These are phyloP conservation scores for Mormyrus lacerda DNA, from an alignment of 2,113 vertebrate genomes.

Conservation along the genomic window DNA sequence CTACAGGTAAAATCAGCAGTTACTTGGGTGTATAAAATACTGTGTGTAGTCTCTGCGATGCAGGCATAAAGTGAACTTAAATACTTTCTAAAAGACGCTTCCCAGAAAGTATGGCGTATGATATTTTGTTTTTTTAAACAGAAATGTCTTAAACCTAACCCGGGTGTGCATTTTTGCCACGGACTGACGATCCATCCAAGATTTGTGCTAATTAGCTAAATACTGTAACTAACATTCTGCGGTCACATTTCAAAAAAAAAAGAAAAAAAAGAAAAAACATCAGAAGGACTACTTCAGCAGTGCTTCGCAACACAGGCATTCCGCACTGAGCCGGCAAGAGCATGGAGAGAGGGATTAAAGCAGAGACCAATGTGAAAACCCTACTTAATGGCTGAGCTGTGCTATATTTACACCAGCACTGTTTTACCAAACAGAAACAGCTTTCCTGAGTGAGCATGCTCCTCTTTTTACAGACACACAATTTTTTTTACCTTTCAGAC, in stretches of 20 bases:
- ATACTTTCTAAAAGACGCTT: not conserved
- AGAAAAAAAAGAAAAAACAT: constrained; percentile 11
- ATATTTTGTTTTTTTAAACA: not conserved
- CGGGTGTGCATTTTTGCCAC: constrained; percentile 54
- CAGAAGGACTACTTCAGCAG: constrained; percentile 51
- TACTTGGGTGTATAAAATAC: not conserved
- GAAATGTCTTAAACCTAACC: not conserved
- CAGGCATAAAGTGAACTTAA: not conserved
- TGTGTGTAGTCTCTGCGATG: not conserved
- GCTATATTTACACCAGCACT: constrained; percentile 24
- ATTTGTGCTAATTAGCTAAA: constrained; percentile 61
- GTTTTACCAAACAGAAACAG: constrained; percentile 38
- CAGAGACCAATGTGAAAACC: constrained; percentile 39
- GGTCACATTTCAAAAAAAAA: constrained; percentile 39
- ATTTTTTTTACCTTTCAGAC: not conserved
- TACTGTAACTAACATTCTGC: constrained; percentile 45
- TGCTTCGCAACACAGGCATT: constrained; percentile 26
- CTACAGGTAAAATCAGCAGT: not conserved
- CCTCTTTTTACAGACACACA: not conserved
- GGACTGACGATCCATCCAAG: constrained; percentile 55
- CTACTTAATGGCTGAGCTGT: constrained; percentile 31
- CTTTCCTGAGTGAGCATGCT: constrained; percentile 30
- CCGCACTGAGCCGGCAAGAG: not conserved
- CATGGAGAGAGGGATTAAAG: constrained; percentile 30
- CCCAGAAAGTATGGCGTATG: not conserved